These are phyloP conservation scores for Arnoldichthys spilopterus DNA, from an alignment of 2,797 vertebrate genomes.

Conservation along the genomic window DNA sequence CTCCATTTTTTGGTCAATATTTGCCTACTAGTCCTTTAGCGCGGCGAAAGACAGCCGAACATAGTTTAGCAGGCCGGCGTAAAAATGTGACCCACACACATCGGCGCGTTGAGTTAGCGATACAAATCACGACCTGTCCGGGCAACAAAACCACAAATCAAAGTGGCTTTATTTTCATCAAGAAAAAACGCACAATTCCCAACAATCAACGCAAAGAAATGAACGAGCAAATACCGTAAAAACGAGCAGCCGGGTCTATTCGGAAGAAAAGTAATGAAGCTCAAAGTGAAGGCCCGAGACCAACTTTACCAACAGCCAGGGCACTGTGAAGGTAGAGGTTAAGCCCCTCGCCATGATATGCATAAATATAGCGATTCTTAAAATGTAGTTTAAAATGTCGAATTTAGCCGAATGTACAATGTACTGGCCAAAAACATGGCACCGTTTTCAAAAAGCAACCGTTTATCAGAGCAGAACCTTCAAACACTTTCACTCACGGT, in stretches of 20 bases:
- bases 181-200: not conserved
- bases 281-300: not conserved
- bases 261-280: not conserved
- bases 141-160: constrained; percentile 14
- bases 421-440: not conserved
- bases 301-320: not conserved
- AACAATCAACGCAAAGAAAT: not conserved
- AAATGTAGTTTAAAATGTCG: not conserved
- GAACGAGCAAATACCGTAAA: too few relatives aligned
- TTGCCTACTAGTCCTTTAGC: constrained; percentile 8
- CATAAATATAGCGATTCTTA: not conserved
- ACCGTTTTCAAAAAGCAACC: not conserved
- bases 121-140: constrained; percentile 4
- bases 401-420: not conserved
- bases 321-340: not conserved
- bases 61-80: constrained; percentile 23
- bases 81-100: not conserved
- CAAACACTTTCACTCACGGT: constrained; percentile 10
- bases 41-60: not conserved
- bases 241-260: not conserved
- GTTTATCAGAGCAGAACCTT: not conserved
- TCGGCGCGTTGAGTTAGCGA: not conserved
- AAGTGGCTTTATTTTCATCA: not conserved
- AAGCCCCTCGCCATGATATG: not conserved
- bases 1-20: constrained; percentile 65